Evolutionary conservation across 2,113 vertebrate genomes (phyloP).

Genomic region (Campylomormyrus numenius): DNA sequence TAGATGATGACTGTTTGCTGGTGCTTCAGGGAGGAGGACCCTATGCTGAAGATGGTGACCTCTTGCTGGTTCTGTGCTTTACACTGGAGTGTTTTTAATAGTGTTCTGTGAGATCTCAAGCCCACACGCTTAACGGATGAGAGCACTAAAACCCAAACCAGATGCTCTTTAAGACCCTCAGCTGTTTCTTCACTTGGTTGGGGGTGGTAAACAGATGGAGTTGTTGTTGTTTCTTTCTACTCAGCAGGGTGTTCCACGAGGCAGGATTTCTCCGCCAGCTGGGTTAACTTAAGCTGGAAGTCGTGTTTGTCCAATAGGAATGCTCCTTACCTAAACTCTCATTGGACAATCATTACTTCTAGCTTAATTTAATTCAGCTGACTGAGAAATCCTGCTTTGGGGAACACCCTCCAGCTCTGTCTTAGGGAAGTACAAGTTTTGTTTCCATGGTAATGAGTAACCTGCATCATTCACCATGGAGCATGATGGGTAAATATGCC

Average conservation of each 20-base stretch:
- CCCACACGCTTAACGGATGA: not conserved
- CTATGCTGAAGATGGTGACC: not conserved
- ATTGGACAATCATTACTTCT: not conserved
- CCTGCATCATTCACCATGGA: not conserved
- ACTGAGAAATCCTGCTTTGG: not conserved
- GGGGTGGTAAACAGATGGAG: not conserved
- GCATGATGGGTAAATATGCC: not conserved
- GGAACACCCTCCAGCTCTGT: not conserved
- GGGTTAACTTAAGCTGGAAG: not conserved
- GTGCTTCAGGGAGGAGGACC: not conserved
- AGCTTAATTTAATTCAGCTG: not conserved
- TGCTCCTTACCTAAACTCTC: not conserved
- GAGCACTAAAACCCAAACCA: not conserved
- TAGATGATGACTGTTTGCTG: not conserved
- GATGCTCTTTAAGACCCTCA: not conserved
- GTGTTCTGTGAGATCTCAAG: not conserved
- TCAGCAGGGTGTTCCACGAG: not conserved
- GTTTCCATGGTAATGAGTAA: not conserved
- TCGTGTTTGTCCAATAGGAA: not conserved
- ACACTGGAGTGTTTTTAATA: not conserved
- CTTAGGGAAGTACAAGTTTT: not conserved
- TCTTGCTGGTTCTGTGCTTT: not conserved
- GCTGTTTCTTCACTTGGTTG: not conserved
- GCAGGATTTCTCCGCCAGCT: not conserved
- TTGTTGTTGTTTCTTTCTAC: not conserved